Evolutionary conservation across 1,140 invertebrate genomes (phyloP), one percentile per base, ranked within the genome.

Genomic region (Vanessa tameamea): DNA sequence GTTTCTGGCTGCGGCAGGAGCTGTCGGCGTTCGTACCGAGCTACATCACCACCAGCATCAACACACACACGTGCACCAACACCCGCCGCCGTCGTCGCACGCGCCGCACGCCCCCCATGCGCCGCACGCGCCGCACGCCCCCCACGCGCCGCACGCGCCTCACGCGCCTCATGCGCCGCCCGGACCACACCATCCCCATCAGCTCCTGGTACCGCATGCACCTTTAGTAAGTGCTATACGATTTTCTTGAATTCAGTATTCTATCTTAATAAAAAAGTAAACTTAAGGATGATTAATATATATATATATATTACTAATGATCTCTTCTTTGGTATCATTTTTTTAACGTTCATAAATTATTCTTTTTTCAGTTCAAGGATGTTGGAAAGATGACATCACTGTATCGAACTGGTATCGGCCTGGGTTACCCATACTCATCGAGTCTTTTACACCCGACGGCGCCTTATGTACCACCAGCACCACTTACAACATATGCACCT

Each of bases 41-140:
- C 96, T 97, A 95, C 97, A 98, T 91, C 97, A 98, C 93, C 97
- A 98, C 94, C 97, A 98, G 87, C 97, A 98, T 92, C 97, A 97
- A 82, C 97, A 97, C 88, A 97, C 97, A 31, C 97, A 98, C 90
- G 96, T 98, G 76, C 97, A 98, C 94, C 97, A 97, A 88, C 97
- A 97, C 82, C 96, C 82, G 94, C 95, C 79, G 94, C 77, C 78
- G 74, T 68, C 78, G 74, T 66, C 76, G 80, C 77, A 82, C 79
- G 71, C 76, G 23, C 87, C 90, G 68, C 82, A 90, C 47, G 89
- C 90, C 65, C 90, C 92, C 16, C 96, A 96, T 78, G 95, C 79
- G 94, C 95, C 76, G 94, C 95, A 20, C 72, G 86, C 77, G 23
- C 89, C 90, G 15, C 87, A 91, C 31, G 89, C 91, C 68, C 91